These are phyloP conservation scores for Micrastur ruficollis DNA, from an alignment of 2,797 vertebrate genomes.

Conservation along the genomic window DNA sequence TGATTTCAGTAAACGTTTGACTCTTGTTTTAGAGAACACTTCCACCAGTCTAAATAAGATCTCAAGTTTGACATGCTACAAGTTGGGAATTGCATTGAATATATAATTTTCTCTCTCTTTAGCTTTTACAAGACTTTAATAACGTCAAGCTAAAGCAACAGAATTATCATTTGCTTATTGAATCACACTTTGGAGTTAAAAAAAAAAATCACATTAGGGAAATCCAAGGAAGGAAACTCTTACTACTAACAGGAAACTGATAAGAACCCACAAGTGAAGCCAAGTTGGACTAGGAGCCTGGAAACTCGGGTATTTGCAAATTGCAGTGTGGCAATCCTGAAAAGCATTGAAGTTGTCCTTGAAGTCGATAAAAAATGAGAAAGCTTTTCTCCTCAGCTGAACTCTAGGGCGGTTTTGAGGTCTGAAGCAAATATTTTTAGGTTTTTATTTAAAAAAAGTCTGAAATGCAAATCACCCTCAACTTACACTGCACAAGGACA, in stretches of 20 bases:
- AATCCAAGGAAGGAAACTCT: constrained; percentile 39
- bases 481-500: neutral
- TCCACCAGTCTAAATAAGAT: neutral
- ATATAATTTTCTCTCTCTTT: neutral
- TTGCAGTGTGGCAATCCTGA: constrained; percentile 13
- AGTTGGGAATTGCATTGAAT: neutral
- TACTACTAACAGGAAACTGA: constrained; percentile 43
- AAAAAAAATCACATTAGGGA: neutral
- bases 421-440: neutral
- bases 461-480: neutral
- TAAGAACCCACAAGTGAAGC: constrained; percentile 14
- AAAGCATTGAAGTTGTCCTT: constrained; percentile 1
- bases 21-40: neutral
- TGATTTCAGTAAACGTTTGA: neutral
- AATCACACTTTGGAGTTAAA: neutral
- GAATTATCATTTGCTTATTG: neutral
- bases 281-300: constrained; percentile 22
- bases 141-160: neutral
- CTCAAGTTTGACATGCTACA: neutral
- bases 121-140: neutral
- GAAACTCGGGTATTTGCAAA: constrained; percentile 33
- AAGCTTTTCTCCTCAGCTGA: constrained; percentile 10
- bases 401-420: neutral
- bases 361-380: neutral
- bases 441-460: neutral